Percentiles rank a stretch among this genome's conserved stretches.
Evolutionary conservation across 2,888 invertebrate species (phyloP).

Genomic region (Ochropacha duplaris): DNA sequence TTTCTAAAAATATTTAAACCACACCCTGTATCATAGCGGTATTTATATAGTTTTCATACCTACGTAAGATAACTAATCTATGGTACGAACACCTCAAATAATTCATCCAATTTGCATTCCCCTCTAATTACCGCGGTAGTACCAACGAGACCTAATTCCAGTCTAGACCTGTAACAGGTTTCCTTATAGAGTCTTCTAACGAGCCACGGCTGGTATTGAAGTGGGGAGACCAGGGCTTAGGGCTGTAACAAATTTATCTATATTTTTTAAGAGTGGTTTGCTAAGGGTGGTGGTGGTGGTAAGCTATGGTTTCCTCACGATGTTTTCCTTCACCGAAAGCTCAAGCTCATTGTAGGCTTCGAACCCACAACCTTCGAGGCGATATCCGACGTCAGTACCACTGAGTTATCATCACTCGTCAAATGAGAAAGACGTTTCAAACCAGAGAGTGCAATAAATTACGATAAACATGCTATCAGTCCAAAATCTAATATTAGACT

Average conservation of each 20-base stretch:
- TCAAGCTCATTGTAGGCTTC: no score
- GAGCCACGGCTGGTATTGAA: conserved; percentile 13
- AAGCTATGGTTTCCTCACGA: no score
- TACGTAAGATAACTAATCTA: neutral
- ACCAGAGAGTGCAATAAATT: no score
- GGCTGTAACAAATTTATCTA: neutral
- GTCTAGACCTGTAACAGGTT: conserved; percentile 30
- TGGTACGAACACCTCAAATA: neutral
- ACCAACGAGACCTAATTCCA: conserved; percentile 26
- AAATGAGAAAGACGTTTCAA: no score
- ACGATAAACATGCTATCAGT: no score
- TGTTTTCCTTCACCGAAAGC: no score
- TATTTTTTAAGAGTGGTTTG: neutral
- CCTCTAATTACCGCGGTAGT: conserved; percentile 34
- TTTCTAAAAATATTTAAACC: neutral
- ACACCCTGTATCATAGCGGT: neutral
- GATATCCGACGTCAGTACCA: no score
- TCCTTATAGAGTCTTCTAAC: conserved; percentile 20
- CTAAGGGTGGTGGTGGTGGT: no score
- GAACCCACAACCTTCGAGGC: no score
- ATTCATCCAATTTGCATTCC: conserved; percentile 28
- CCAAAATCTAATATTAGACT: no score
- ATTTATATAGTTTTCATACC: neutral
- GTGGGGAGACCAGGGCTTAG: neutral
- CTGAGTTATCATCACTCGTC: no score